Evolutionary conservation across 1,140 invertebrate species (phyloP), one percentile per base, ranked within the genome.

Genomic region (Drusus annulatus): DNA sequence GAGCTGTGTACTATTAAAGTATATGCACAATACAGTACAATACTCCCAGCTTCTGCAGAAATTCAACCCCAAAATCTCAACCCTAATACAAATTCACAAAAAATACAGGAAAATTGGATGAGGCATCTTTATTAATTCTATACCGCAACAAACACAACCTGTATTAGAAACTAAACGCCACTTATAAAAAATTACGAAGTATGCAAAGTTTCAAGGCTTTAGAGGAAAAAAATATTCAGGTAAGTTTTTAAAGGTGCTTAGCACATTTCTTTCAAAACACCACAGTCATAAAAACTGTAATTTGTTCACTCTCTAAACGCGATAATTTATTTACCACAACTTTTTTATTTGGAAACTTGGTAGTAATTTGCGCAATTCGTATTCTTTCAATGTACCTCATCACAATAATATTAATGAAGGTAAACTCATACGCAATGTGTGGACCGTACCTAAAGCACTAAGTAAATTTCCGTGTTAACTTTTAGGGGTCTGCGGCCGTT

Each of bases 381-480:
- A 17, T 21, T 60, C 56, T 60, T 19, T 60, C 56, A 19, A 60
- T 15, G 56, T 45, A 13, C 10, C 36, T 45, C 10, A 45, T 45
- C 36, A 45, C 8, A 45, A 45, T 45, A 45, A 45, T 45, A 45
- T 45, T 45, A 45, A 45, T 45, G 10, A 13, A 23, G 56, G 56
- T 60, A 23, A 60, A 17, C 23, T 60, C n/a, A 23, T 60, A 19
- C n/a, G 28, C 62, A 25, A 21, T n/a, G 62, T 28, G n/a, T 28
- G 28, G 21, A 71, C 17, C 68, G 36, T 68, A 68, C 23, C 58
- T 60, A 19, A 60, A 21, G 31, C 16, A 65, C 62, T 45, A 71
- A 71, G 68, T 71, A 71, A 71, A 71, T 71, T 71, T 71, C 52
- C 68, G 25, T 71, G 68, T 71, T 71, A 71, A 71, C 54, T 71